phyloP scores from a whole-genome alignment of 2,888 invertebrate species.

The Drosophila limbata region DNA sequence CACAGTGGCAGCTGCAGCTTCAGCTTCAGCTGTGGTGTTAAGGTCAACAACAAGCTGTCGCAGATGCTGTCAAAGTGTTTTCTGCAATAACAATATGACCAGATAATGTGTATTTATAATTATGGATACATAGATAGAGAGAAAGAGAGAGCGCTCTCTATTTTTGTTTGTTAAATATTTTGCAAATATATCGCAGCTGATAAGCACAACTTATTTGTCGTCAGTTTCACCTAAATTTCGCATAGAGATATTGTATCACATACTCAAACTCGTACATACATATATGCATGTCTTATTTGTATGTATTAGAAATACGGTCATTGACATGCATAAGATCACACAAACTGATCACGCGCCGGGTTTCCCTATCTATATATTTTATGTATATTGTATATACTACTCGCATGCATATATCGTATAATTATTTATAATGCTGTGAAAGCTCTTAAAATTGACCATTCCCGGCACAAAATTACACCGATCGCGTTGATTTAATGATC shows the following conservation, averaged over 20 bases:
- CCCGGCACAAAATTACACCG: slow-evolving; percentile 20
- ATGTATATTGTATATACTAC: slow-evolving; percentile 1
- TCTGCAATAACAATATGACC: slow-evolving; percentile 39
- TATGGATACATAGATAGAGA: background rate
- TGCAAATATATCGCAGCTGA: slow-evolving; percentile 42
- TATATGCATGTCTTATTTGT: no score
- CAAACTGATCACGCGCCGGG: slow-evolving; percentile 69
- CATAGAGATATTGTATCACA: slow-evolving; percentile 23
- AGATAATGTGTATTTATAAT: slow-evolving; percentile 1
- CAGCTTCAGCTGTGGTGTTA: slow-evolving; percentile 39
- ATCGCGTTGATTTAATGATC: slow-evolving; percentile 21
- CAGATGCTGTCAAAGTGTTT: slow-evolving; percentile 37
- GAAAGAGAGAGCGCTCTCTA: slow-evolving; percentile 24
- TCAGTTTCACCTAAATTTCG: slow-evolving; percentile 38
- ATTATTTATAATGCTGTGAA: slow-evolving; percentile 32
- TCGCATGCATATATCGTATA: slow-evolving; percentile 11
- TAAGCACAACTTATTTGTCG: slow-evolving; percentile 36
- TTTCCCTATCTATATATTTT: slow-evolving; percentile 41
- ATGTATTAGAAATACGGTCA: slow-evolving; percentile 52
- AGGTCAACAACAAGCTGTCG: slow-evolving; percentile 70
- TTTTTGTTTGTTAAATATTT: slow-evolving; percentile 52
- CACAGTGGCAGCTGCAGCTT: slow-evolving; percentile 31
- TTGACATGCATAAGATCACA: slow-evolving; percentile 61
- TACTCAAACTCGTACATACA: no score
- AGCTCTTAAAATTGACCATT: slow-evolving; percentile 44